Conservation (phyloP, 2,888 invertebrate species). For the Dioctria rufipes region DNA sequence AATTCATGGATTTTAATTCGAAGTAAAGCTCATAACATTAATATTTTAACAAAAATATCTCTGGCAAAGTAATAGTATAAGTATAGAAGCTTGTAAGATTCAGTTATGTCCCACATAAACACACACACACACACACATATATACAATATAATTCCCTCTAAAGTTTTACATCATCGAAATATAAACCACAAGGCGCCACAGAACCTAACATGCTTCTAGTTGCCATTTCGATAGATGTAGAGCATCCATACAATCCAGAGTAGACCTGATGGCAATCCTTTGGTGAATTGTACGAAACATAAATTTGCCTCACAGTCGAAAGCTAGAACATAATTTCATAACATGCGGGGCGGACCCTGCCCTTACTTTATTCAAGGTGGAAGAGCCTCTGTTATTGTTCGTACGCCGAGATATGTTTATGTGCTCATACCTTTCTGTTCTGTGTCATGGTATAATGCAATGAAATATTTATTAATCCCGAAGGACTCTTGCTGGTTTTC, state of each 20-base stretch:
- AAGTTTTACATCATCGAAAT: conserved; percentile 29
- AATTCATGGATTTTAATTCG: no score
- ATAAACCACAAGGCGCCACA: conserved; percentile 44
- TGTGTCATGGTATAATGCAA: conserved; percentile 47
- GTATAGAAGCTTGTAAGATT: no score
- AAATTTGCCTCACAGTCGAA: conserved; percentile 50
- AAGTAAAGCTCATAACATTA: no score
- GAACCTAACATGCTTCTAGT: conserved; percentile 43
- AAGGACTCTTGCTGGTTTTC: conserved; percentile 47
- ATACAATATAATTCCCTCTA: conserved; percentile 23
- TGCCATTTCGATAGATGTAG: conserved; percentile 36
- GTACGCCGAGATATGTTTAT: conserved; percentile 39
- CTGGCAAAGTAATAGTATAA: no score
- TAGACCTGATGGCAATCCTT: conserved; percentile 47
- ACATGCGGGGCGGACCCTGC: conserved; percentile 41
- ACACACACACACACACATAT: not conserved
- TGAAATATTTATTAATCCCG: conserved; percentile 53
- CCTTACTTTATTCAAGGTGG: conserved; percentile 45
- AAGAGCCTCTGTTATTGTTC: conserved; percentile 44
- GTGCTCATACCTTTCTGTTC: conserved; percentile 49
- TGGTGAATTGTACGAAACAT: conserved; percentile 51
- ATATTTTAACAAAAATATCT: no score
- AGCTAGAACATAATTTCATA: conserved; percentile 51
- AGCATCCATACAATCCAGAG: no score
- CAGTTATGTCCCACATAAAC: no score